phyloP scores from a whole-genome alignment of 2,113 vertebrate genomes.

The Epinephelus fuscoguttatus region DNA sequence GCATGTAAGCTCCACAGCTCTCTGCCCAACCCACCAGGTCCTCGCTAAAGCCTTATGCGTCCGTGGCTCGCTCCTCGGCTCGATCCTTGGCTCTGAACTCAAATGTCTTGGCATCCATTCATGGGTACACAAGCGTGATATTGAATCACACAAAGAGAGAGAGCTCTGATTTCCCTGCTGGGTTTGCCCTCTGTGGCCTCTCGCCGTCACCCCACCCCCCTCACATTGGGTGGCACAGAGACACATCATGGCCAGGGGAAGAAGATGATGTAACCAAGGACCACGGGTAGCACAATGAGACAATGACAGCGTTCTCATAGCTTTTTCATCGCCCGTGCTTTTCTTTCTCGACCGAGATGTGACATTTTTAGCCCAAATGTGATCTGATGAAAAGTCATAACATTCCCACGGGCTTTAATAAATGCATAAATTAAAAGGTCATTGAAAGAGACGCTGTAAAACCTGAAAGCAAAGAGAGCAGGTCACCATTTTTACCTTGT shows the following conservation, averaged over 20 bases:
- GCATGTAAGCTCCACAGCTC: not conserved
- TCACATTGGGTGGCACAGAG: slow-evolving; percentile 65
- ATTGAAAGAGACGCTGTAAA: not conserved
- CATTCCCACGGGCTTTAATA: not conserved
- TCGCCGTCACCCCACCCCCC: slow-evolving; percentile 24
- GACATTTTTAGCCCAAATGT: not conserved
- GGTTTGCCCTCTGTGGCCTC: slow-evolving; percentile 68
- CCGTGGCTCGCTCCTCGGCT: slow-evolving; percentile 60
- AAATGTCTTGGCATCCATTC: slow-evolving; percentile 71
- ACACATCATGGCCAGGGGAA: slow-evolving; percentile 54
- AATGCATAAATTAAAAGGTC: slow-evolving; percentile 9
- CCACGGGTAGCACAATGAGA: not conserved
- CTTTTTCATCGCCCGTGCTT: not conserved
- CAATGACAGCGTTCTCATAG: slow-evolving; percentile 12
- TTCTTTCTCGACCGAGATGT: not conserved
- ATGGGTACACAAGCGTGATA: slow-evolving; percentile 77
- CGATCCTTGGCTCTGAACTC: slow-evolving; percentile 67
- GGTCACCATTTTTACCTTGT: not conserved
- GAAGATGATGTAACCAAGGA: slow-evolving; percentile 67
- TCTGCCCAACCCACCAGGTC: slow-evolving; percentile 18
- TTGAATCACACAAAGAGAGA: slow-evolving; percentile 78
- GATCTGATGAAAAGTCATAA: slow-evolving; percentile 15
- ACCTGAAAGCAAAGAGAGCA: not conserved
- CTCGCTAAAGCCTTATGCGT: slow-evolving; percentile 28
- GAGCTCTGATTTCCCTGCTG: slow-evolving; percentile 74